Base-by-base conservation (phyloP, 2,113 vertebrate genomes). In the Stegastes partitus region DNA sequence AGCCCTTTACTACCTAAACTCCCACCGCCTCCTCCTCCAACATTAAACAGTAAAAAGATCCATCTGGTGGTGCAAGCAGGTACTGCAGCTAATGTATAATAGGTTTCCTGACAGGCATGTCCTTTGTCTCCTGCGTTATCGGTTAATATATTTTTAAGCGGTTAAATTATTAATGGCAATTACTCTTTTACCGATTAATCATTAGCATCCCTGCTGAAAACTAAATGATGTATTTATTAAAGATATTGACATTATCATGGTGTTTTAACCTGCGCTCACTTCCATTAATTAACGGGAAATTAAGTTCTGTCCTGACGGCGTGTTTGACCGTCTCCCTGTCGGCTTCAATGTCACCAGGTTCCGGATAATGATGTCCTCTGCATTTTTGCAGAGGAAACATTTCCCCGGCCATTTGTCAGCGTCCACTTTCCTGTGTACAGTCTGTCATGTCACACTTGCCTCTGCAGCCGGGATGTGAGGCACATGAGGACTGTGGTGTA, bases 271-370 rank as follows among this genome's bases (percentile, higher is more conserved):
- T 19, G 50, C 0, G 16, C 6, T 14, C 53, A n/a, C 21, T 21
- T 58, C 9, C 53, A 68, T 28, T 83, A 79, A 88, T 85, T 66
- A 82, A 58, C 82, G 61, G 78, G 82, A 89, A 86, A 87, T 90
- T 22, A 86, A 77, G 69, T 61, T 53, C 44, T 77, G 77, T 77
- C 83, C 55, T 66, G 64, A 42, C 68, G 71, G 12, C 16, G 18
- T 22, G 47, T 61, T 47, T 18, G 34, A 51, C 64, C 4, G 39
- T 57, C 63, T 74, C 55, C 23, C 12, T 74, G 68, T 81, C 76
- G 72, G 51, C 83, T 39, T n/a, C 74, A 15, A 11, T 54, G 82
- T 89, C 74, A 31, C 67, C 57, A 31, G 49, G 16, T 67, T 45
- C 65, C 44, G 49, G 68, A 88, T 88, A 85, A 86, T 72, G 63